Evolutionary conservation across 2,797 vertebrate species (phyloP), one percentile per base, ranked within the genome.

Genomic region (Catamblyrhynchus diadema): DNA sequence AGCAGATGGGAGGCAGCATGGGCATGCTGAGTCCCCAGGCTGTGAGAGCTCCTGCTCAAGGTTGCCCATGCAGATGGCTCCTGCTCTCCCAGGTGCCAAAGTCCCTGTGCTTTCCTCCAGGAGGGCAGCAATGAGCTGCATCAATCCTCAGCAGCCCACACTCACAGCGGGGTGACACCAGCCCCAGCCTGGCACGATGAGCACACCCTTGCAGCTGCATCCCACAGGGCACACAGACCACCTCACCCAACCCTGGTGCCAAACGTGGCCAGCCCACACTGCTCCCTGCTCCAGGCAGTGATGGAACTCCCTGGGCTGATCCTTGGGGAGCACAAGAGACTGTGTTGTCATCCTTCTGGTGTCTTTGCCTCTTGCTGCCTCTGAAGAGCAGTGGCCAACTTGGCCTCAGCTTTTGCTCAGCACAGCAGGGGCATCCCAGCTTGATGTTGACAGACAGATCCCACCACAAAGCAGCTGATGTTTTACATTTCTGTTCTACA

Each of bases 171-270:
- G 42, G 32, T 24, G 77, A 25, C 78, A 77, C 9, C 64, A 72
- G 74, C 2, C 13, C 32, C 53, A 61, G 54, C 53, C n/a, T 10
- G 21, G 57, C 81, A 41, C 0, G 0, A 8, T 1, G 21, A 61
- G 35, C 4, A 28, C 37, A 13, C 16, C 61, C 57, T 5, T 14
- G 57, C 33, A 85, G 60, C 24, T 39, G 18, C 18, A 62, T 72
- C 45, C 70, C 54, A 25, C 54, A 10, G 4, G 8, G 47, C 60
- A 69, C 47, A 45, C 50, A 35, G 27, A 4, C 12, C 50, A 45
- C 17, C 33, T 39, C 51, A 37, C 44, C 42, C 56, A 59, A 10
- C 23, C 0, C 0, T 0, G 0, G 5, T 2, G 22, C 39, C 78
- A 61, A 50, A 32, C 0, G 0, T 2, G 13, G n/a, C 8, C 62